phyloP scores from a whole-genome alignment of 2,888 invertebrate species.

The Cephus nigrinus region DNA sequence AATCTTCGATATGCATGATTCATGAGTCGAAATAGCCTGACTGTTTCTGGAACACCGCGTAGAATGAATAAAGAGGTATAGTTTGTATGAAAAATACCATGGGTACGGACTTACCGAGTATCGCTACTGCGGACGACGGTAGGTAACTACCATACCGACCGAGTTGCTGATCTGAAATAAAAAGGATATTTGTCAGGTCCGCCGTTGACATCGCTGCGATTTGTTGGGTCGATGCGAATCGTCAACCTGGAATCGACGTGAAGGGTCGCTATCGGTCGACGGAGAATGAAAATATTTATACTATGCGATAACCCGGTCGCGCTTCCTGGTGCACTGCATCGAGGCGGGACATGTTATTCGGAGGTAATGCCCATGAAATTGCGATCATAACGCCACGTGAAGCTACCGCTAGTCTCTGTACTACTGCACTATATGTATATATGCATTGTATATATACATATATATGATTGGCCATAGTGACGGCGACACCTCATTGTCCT shows the following conservation, averaged over 20 bases:
- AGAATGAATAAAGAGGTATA: not conserved
- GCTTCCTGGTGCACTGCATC: not conserved
- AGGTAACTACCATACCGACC: not conserved
- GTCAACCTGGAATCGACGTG: not conserved
- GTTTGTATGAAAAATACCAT: no score
- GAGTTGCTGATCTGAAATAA: not conserved
- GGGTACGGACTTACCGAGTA: not conserved
- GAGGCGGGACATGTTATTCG: not conserved
- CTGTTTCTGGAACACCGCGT: not conserved
- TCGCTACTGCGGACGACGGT: not conserved
- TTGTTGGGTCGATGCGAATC: not conserved
- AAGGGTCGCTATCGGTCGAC: not conserved
- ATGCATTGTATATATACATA: not conserved
- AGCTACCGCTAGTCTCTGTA: not conserved
- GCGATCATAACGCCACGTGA: not conserved
- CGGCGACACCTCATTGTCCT: not conserved
- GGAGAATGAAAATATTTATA: not conserved
- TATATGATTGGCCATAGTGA: not conserved
- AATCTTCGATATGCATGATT: not conserved
- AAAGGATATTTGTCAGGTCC: not conserved
- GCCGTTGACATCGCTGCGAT: not conserved
- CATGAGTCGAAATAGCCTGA: not conserved
- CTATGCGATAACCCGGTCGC: not conserved
- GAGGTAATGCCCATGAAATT: not conserved
- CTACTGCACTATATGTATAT: not conserved